These are phyloP conservation scores for Brienomyrus brachyistius DNA, from an alignment of 2,113 vertebrate genomes.

Conservation along the genomic window DNA sequence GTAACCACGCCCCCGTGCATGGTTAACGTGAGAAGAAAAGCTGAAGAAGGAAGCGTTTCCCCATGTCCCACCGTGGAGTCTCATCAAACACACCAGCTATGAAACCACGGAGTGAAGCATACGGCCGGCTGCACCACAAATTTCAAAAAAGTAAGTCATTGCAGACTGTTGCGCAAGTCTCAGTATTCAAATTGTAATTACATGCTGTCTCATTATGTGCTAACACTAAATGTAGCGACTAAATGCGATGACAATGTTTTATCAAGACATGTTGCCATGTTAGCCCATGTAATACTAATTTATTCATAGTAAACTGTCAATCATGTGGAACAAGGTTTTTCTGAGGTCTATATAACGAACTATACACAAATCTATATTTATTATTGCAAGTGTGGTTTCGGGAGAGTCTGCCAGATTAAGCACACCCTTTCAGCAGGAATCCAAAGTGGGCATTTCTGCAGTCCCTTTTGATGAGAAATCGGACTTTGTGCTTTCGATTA, in stretches of 20 bases:
- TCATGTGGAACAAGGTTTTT: neutral
- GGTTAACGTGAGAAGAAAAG: neutral
- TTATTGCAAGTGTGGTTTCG: neutral
- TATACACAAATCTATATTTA: neutral
- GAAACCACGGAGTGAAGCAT: neutral
- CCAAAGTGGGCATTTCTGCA: neutral
- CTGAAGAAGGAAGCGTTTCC: neutral
- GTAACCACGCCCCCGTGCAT: neutral
- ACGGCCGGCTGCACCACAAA: neutral
- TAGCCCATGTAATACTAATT: neutral
- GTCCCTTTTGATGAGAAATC: neutral
- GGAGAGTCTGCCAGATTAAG: neutral
- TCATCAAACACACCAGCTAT: neutral
- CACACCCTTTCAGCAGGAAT: neutral
- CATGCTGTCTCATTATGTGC: neutral
- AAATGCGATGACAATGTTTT: neutral
- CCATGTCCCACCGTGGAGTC: too few relatives aligned
- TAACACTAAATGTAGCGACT: neutral
- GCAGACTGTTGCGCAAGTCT: neutral
- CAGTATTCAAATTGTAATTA: neutral
- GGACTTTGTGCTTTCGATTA: neutral
- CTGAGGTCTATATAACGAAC: neutral
- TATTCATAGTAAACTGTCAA: neutral
- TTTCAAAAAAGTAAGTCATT: neutral
- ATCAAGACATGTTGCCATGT: neutral